These are phyloP conservation scores for Hetaerina titia DNA, from an alignment of 2,888 invertebrate genomes.

Conservation along the genomic window DNA sequence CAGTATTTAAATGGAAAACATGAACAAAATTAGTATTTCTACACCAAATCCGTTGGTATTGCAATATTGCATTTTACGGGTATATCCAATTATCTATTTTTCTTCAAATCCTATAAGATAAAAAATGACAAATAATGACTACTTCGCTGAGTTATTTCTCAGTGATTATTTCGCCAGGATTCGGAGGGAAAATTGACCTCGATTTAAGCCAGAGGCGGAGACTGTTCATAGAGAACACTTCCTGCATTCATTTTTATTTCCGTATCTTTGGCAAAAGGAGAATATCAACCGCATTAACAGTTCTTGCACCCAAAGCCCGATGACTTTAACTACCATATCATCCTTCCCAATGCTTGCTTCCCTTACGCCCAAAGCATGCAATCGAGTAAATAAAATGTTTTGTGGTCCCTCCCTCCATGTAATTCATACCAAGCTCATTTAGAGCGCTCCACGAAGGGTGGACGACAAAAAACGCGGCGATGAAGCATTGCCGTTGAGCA, in stretches of 20 bases:
- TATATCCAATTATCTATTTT: too few species aligned
- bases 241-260: constrained; percentile 1
- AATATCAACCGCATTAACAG: neutral
- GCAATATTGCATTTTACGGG: too few species aligned
- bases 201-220: neutral
- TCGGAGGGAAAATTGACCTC: neutral
- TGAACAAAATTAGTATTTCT: neutral
- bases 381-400: constrained; percentile 29
- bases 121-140: neutral
- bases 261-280: constrained; percentile 1
- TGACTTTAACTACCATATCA: constrained; percentile 11
- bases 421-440: constrained; percentile 33
- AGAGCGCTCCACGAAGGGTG: neutral
- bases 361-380: neutral
- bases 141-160: neutral
- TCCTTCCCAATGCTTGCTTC: neutral
- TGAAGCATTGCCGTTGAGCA: constrained; percentile 35
- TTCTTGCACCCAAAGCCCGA: neutral
- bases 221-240: neutral
- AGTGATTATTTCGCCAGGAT: neutral
- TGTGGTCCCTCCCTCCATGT: neutral
- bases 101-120: too few species aligned
- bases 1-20: neutral
- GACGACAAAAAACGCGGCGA: constrained; percentile 7
- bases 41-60: neutral